Evolutionary conservation across 2,797 vertebrate species (phyloP).

Genomic region (Pseudopleuronectes americanus): DNA sequence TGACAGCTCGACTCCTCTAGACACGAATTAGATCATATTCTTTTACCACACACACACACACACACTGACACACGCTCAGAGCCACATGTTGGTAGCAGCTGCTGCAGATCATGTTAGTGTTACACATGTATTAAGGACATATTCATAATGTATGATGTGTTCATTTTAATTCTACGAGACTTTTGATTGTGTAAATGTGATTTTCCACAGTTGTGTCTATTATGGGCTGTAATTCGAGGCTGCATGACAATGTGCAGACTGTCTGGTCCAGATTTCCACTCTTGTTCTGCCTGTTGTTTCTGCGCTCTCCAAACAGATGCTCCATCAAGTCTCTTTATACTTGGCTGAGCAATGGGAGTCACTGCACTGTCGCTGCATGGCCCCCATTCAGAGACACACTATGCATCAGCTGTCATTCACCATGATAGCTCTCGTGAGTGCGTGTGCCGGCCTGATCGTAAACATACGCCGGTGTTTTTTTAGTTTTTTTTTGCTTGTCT

Average conservation of each 20-base stretch:
- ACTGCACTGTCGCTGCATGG: slow-evolving; percentile 54
- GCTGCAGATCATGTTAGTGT: slow-evolving; percentile 21
- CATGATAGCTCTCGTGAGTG: slow-evolving; percentile 34
- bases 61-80: neutral
- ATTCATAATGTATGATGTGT: slow-evolving; percentile 25
- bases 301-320: slow-evolving; percentile 75
- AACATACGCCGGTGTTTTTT: slow-evolving; percentile 35
- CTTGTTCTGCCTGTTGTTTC: slow-evolving; percentile 73
- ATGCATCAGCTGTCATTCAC: slow-evolving; percentile 66
- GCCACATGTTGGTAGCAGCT: slow-evolving; percentile 21
- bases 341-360: slow-evolving; percentile 70
- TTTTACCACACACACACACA: slow-evolving; percentile 5
- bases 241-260: slow-evolving; percentile 61
- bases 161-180: slow-evolving; percentile 53
- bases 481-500: slow-evolving; percentile 20
- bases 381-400: slow-evolving; percentile 52
- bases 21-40: slow-evolving; percentile 59
- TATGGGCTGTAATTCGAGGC: slow-evolving; percentile 56
- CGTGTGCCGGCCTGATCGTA: slow-evolving; percentile 24
- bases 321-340: slow-evolving; percentile 77
- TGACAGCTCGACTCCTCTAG: slow-evolving; percentile 48
- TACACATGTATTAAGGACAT: slow-evolving; percentile 24
- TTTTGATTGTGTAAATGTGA: slow-evolving; percentile 35
- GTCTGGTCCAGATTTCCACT: slow-evolving; percentile 70
- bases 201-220: slow-evolving; percentile 63